Conservation (phyloP, 2,888 invertebrate genomes). For the Theodoxus fluviatilis region DNA sequence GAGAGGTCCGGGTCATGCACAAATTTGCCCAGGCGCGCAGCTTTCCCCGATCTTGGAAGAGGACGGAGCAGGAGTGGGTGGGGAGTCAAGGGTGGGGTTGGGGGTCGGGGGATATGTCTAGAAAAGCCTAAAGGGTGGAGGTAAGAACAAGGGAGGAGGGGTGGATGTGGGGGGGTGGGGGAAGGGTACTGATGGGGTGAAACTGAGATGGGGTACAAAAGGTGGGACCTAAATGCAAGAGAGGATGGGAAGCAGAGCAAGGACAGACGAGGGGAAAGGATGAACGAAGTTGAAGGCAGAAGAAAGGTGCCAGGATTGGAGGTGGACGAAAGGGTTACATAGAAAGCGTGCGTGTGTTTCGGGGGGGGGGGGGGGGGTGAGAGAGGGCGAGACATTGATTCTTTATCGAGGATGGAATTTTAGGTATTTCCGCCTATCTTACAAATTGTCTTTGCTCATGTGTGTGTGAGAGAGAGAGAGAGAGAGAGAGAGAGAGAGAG, state of each 20-base stretch:
- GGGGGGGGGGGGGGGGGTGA: not conserved
- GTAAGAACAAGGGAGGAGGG: not conserved
- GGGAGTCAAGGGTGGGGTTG: too few relatives aligned
- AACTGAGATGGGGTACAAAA: too few relatives aligned
- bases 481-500: not conserved
- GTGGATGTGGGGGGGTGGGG: not conserved
- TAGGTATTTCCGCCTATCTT: too few relatives aligned
- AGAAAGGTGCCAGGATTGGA: not conserved
- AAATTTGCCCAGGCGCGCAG: too few relatives aligned
- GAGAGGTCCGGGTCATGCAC: too few relatives aligned
- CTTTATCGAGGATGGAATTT: too few relatives aligned
- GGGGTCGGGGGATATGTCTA: not conserved
- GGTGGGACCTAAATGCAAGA: too few relatives aligned
- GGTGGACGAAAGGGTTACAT: not conserved
- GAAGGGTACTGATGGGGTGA: not conserved
- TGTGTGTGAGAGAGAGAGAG: not conserved
- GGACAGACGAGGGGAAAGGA: not conserved
- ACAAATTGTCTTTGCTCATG: too few relatives aligned
- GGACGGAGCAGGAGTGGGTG: too few relatives aligned
- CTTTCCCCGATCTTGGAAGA: too few relatives aligned
- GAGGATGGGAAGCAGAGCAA: not conserved
- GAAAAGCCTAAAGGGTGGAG: not conserved
- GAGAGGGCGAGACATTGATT: not conserved
- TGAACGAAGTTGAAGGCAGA: not conserved
- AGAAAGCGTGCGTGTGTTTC: not conserved